A percentile compares a stretch with the other conserved stretches of the same genome.
Evolutionary conservation across 2,797 vertebrate genomes (phyloP).

Genomic region (Catharus ustulatus): DNA sequence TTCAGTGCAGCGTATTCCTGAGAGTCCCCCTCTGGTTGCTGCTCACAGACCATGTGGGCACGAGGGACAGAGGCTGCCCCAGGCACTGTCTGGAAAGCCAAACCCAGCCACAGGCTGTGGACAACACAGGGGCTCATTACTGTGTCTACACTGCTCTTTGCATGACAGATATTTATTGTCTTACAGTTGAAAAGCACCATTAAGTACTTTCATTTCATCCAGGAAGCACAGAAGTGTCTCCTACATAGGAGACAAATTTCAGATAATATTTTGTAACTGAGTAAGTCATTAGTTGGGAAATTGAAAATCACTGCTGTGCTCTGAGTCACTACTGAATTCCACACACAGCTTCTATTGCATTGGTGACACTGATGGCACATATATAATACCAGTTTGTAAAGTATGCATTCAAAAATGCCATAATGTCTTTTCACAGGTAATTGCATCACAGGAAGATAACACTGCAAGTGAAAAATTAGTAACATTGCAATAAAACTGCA

Average conservation of each 20-base stretch:
- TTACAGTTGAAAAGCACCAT: background rate
- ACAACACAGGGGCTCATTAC: background rate
- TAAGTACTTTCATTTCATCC: background rate
- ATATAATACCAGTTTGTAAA: background rate
- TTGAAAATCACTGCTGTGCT: background rate
- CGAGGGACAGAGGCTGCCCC: background rate
- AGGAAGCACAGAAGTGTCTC: background rate
- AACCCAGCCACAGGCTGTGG: background rate
- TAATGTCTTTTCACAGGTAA: background rate
- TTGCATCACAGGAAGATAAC: background rate
- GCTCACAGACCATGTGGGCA: background rate
- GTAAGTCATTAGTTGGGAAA: background rate
- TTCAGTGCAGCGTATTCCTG: background rate
- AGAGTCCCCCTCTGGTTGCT: background rate
- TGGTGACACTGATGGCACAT: background rate
- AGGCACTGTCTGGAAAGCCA: background rate
- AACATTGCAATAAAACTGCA: background rate
- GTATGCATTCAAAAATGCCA: background rate
- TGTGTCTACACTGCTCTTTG: background rate
- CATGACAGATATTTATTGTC: background rate
- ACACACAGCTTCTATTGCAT: background rate
- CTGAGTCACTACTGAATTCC: background rate
- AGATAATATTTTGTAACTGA: background rate
- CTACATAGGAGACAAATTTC: background rate
- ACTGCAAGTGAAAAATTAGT: background rate